Evolutionary conservation across 2,113 vertebrate species (phyloP).

Genomic region (Megaleporinus macrocephalus): DNA sequence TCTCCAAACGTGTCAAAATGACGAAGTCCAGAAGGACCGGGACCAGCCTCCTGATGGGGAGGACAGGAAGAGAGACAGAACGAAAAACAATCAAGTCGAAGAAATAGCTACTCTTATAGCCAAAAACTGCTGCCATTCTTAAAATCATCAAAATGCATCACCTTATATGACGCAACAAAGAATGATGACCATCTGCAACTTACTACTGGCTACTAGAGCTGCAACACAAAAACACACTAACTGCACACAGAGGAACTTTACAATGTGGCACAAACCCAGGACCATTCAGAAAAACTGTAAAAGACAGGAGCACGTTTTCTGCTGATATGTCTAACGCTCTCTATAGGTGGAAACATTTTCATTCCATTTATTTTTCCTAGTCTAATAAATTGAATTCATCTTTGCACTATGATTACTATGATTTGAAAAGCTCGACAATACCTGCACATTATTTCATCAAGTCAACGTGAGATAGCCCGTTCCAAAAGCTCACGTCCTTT

Average conservation of each 20-base stretch:
- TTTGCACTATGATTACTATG: neutral
- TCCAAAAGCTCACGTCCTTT: conserved; percentile 28
- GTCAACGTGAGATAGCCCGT: neutral
- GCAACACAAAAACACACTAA: neutral
- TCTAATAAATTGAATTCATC: neutral
- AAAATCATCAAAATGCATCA: conserved; percentile 1
- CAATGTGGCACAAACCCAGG: neutral
- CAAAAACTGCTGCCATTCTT: neutral
- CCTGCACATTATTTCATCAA: neutral
- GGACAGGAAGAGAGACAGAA: neutral
- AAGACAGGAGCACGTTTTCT: neutral
- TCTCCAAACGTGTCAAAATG: conserved; percentile 26
- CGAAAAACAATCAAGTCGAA: neutral
- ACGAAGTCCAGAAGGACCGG: neutral
- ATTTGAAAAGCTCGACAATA: neutral
- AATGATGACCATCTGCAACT: no score
- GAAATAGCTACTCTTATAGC: neutral
- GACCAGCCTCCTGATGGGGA: conserved; percentile 20
- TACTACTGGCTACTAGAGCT: neutral
- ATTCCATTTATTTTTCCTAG: neutral
- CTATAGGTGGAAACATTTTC: neutral
- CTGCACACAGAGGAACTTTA: no score
- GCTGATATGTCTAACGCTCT: neutral
- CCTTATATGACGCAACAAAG: neutral
- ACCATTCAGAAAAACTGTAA: neutral